These are phyloP conservation scores for Papilio machaon DNA, from an alignment of 1,140 invertebrate genomes.

Conservation along the genomic window DNA sequence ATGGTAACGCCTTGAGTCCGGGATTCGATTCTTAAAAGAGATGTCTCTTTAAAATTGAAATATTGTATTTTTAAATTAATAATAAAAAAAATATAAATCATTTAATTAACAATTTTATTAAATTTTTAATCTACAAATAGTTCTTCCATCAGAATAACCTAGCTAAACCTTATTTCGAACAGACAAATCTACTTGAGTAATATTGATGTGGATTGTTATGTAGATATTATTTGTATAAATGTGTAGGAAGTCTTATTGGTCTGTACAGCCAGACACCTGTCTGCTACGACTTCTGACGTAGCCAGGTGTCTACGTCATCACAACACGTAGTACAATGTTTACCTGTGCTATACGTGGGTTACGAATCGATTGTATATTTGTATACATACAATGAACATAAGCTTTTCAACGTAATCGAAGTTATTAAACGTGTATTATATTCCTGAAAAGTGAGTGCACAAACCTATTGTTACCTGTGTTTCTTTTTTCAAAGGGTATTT, in stretches of 20 bases:
- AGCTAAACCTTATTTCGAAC: background rate
- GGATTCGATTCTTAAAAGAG: background rate
- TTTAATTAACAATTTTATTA: too few relatives aligned
- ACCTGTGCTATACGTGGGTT: conserved; percentile 16
- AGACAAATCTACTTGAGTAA: background rate
- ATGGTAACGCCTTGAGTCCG: background rate
- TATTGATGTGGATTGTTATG: background rate
- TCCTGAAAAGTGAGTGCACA: background rate
- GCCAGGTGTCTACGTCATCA: conserved; percentile 29
- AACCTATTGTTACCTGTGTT: background rate
- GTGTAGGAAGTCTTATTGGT: conserved; percentile 32
- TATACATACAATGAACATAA: conserved; percentile 12
- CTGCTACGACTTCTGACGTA: conserved; percentile 29
- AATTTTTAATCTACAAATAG: too few relatives aligned
- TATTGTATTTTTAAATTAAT: background rate
- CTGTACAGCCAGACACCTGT: conserved; percentile 31
- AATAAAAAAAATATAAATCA: too few relatives aligned
- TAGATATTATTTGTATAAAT: background rate
- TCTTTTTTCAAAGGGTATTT: background rate
- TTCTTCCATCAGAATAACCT: background rate
- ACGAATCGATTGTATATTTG: background rate
- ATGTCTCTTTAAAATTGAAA: background rate
- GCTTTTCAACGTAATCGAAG: background rate
- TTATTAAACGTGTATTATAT: background rate
- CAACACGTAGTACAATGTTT: conserved; percentile 30